A percentile compares a stretch with the other conserved stretches of the same genome.
Evolutionary conservation across 2,113 vertebrate genomes (phyloP).

Genomic region (Petroica traversi): DNA sequence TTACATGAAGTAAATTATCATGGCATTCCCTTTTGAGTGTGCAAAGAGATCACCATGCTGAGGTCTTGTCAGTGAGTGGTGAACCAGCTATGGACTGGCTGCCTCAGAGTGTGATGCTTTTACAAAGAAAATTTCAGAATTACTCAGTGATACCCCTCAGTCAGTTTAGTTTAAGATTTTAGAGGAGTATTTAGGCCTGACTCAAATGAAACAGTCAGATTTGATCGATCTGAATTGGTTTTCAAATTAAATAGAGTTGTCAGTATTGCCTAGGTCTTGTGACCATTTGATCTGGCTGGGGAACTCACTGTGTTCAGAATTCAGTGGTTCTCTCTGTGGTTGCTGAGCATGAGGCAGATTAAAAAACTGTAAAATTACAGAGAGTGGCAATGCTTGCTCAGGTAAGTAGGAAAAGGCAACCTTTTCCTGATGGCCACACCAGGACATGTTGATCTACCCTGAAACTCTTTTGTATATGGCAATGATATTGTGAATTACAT

Average conservation of each 20-base stretch:
- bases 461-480: neutral
- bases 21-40: neutral
- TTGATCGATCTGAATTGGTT: neutral
- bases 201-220: neutral
- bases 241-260: neutral
- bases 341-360: neutral
- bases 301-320: neutral
- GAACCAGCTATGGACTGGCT: neutral
- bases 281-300: neutral
- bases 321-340: neutral
- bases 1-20: neutral
- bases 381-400: neutral
- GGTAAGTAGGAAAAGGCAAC: accelerated
- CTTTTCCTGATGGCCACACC: neutral
- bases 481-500: neutral
- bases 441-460: too few species aligned
- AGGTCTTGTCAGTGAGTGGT: neutral
- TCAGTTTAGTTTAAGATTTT: neutral
- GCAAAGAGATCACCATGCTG: neutral
- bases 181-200: neutral
- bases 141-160: neutral
- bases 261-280: neutral
- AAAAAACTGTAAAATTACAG: neutral
- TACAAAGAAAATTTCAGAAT: neutral
- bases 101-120: neutral